Evolutionary conservation across 2,797 vertebrate genomes (phyloP), one percentile per base, ranked within the genome.

Genomic region (Peromyscus nudipes): DNA sequence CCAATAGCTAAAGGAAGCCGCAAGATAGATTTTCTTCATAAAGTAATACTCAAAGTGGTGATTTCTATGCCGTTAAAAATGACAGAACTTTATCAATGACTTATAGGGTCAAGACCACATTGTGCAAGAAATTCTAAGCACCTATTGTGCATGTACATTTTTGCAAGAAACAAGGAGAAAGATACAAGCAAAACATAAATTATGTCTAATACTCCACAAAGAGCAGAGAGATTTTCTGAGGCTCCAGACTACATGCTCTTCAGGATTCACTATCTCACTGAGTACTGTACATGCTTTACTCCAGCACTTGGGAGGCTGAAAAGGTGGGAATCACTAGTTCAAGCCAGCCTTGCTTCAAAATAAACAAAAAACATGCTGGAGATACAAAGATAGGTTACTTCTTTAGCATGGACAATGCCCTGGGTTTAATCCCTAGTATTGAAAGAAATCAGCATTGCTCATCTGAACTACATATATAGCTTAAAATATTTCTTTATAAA

Each of bases 111-210:
- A 64, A 75, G 37, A 46, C 23, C 55, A 62, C 23, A 62, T 29
- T 27, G 21, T 29, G 1, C 34, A 37, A 82, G 80, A 43, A 85
- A 69, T 93, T 91, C 82, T 67, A 43, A 81, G n/a, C 23, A 37
- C 31, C 25, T 90, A 67, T 12, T 62, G 27, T 27, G 0, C 40
- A 64, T 7, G 23, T 11, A 92, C 37, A 94, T 49, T 84, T 91
- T 31, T 49, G 12, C 19, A 75, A 91, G n/a, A 95, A 93, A 79
- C 43, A 97, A 85, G 91, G 64, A 92, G 57, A 90, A 87, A 88
- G 34, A 91, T 43, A 82, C 4, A 92, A 94, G 14, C 11, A 94
- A 77, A 85, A 92, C 8, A 43, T 43, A 69, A 81, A 21, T 34
- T 37, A 57, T 34, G 1, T 13, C 80, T 65, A 52, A 57, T 71